Evolutionary conservation across 2,797 vertebrate genomes (phyloP).

Genomic region (Pipistrellus pygmaeus): DNA sequence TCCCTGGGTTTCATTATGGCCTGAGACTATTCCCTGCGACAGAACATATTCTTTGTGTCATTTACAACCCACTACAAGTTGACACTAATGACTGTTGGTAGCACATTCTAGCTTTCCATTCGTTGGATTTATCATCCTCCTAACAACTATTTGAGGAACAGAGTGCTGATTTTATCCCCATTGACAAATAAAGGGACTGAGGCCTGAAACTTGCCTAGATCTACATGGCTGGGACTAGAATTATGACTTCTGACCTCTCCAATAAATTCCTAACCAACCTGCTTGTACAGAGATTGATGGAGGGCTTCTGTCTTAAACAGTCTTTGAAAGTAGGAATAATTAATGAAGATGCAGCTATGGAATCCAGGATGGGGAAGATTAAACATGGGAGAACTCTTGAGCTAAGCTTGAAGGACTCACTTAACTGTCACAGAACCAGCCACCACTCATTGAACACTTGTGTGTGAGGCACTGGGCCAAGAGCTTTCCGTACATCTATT

Average conservation of each 20-base stretch:
- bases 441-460: not conserved
- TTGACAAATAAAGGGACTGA: slow-evolving; percentile 49
- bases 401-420: slow-evolving; percentile 1
- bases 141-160: slow-evolving; percentile 37
- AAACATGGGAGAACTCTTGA: not conserved
- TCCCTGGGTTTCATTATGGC: not conserved
- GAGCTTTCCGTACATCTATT: not conserved
- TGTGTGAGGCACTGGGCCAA: not conserved
- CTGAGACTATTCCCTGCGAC: not conserved
- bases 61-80: slow-evolving; percentile 31
- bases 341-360: not conserved
- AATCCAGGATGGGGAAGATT: not conserved
- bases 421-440: not conserved
- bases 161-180: not conserved
- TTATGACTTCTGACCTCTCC: not conserved
- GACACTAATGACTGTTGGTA: not conserved
- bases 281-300: not conserved
- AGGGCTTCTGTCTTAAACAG: not conserved
- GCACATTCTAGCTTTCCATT: not conserved
- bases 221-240: not conserved
- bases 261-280: not conserved
- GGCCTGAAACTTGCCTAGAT: not conserved
- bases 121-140: not conserved
- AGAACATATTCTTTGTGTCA: not conserved
- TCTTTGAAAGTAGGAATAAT: not conserved